Evolutionary conservation across 2,888 invertebrate species (phyloP), one percentile per base, ranked within the genome.

Genomic region (Alcis repandata): DNA sequence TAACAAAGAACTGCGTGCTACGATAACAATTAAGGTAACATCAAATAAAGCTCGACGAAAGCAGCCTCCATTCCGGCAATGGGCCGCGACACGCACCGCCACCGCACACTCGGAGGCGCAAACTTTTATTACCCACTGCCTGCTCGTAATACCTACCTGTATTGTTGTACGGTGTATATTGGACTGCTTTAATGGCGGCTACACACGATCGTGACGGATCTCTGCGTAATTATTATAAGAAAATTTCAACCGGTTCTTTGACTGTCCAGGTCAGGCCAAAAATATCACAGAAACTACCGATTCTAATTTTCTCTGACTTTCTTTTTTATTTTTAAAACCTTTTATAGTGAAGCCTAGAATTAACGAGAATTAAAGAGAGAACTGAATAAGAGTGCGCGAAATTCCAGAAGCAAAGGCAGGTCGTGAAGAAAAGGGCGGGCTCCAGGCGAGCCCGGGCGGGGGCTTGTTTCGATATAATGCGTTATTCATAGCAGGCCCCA

Each of bases 401-500:
- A 38, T 10, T 10, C 13, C 2, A 13, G 10, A 13, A 13, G 2
- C 1, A 13, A 13, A 38, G 10, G 10, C 13, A 13, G 6, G n/a
- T 4, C 3, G 38, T 13, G 3, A 11, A 38, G 38, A n/a, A 4
- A 1, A 38, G 20, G 8, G 3, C 10, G 10, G 43, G 11, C 1
- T 8, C 9, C 10, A 27, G 2, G 15, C 15, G 15, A 11, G 0
- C 32, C 48, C 15, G 48, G 22, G 45, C 45, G 22, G 20, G 13
- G 20, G 13, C 20, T 22, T 22, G 45, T 45, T 22, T 20, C 27
- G 22, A 36, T 15, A 59, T 46, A 56, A 59, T 68, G 59, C 46
- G 51, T 65, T 63, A 58, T 61, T 63, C 64, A 53, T 62, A 43
- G 38, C 46, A 36, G 64, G 49, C 57, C 58, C 57, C 63, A 63